Evolutionary conservation across 2,888 invertebrate genomes (phyloP).

Genomic region (Chirona hameri): DNA sequence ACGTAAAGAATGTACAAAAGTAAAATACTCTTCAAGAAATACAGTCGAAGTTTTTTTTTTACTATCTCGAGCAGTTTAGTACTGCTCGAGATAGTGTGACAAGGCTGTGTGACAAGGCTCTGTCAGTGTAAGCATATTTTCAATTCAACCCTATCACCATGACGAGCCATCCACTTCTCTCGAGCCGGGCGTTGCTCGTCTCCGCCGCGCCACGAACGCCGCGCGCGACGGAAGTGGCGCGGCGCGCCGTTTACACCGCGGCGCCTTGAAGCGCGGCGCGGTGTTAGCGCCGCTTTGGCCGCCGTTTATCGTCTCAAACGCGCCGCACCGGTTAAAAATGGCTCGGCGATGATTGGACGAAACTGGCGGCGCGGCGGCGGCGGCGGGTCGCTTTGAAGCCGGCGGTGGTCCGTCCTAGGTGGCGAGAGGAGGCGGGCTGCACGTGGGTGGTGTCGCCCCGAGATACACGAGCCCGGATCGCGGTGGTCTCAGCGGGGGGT

Average conservation of each 20-base stretch:
- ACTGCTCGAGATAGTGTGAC: too few species aligned
- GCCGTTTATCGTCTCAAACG: constrained; percentile 8
- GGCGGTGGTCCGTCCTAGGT: neutral
- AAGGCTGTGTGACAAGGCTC: too few species aligned
- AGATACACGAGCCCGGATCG: too few species aligned
- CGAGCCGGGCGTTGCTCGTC: too few species aligned
- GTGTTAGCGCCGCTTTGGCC: neutral
- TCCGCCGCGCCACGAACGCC: too few species aligned
- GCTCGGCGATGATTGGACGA: constrained; percentile 12
- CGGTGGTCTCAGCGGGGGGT: neutral
- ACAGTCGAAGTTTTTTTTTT: too few species aligned
- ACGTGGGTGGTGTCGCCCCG: neutral
- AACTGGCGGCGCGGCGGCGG: neutral
- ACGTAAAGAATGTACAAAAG: too few species aligned
- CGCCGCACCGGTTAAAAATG: constrained; percentile 14
- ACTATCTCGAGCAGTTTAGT: too few species aligned
- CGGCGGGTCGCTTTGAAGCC: neutral
- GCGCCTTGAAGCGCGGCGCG: constrained; percentile 27
- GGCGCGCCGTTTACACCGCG: neutral
- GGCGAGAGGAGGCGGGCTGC: neutral
- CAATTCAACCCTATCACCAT: too few species aligned
- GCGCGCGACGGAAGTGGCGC: constrained; percentile 22
- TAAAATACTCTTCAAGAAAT: too few species aligned
- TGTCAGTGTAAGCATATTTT: too few species aligned
- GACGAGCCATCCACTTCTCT: too few species aligned